Conservation (phyloP, 2,797 vertebrate genomes). For the Spizella passerina region DNA sequence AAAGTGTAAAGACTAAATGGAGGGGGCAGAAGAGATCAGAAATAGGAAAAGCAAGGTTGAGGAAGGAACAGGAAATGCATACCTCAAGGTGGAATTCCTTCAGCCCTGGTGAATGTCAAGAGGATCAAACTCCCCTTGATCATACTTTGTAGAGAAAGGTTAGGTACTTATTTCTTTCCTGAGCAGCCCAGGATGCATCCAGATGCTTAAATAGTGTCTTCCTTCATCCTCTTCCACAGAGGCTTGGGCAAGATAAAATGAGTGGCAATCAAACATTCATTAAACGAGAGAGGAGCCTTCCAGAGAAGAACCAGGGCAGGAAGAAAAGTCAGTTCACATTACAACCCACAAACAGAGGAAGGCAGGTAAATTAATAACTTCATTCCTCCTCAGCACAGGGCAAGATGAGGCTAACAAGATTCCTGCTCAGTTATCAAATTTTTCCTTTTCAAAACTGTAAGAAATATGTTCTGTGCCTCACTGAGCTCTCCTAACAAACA, state of each 20-base stretch:
- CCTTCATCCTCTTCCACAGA: background rate
- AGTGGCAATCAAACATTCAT: background rate
- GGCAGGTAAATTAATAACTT: background rate
- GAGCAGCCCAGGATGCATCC: background rate
- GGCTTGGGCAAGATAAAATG: background rate
- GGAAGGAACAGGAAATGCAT: background rate
- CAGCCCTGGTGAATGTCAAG: background rate
- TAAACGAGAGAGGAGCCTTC: background rate
- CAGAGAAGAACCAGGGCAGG: background rate
- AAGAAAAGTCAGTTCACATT: background rate
- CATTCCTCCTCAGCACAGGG: background rate
- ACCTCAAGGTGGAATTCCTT: background rate
- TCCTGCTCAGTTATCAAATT: background rate
- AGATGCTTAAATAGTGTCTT: background rate
- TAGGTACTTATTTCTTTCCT: background rate
- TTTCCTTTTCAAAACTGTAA: background rate
- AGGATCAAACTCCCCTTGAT: background rate
- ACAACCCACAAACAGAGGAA: background rate
- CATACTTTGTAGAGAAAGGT: background rate
- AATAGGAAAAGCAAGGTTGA: background rate
- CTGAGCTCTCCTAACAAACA: background rate
- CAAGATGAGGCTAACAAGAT: background rate
- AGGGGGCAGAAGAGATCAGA: background rate
- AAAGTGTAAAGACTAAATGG: background rate
- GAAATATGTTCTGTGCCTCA: background rate